Base-by-base conservation (phyloP, 2,797 vertebrate species). In the Cyclopterus lumpus region DNA sequence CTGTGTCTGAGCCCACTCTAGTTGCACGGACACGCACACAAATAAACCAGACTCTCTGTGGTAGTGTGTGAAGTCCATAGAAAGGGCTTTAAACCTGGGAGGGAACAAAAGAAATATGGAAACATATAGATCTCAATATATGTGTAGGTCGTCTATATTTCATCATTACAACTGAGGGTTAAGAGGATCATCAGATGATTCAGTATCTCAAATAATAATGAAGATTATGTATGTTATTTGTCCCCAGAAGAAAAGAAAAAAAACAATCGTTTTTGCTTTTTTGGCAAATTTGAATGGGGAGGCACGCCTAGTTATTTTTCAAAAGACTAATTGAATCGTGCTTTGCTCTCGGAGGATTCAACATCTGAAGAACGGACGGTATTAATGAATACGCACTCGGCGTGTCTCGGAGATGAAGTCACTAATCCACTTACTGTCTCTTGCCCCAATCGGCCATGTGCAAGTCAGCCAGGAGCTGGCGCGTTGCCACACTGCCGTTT, bases 21-120 rank as follows among this genome's bases (percentile, higher is more conserved):
- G 68, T 10, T 78, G 80, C 32, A 95, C 16, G 34, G 91, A 94
- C 42, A 95, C 90, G 20, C 91, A 92, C 65, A 95, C 72, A 69
- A 95, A 92, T 42, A 95, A 81, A 32, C 76, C 86, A 4, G 93
- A 94, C 81, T 93, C 92, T 67, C 80, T 89, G 85, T 95, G 93
- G 86, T 92, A 91, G 73, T 95, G 95, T 30, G 95, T 94, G 75
- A 95, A 95, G 83, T 95, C 93, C 2, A 96, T 46, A 12, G 89
- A 88, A 32, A 95, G 34, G 28, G 79, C 28, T 71, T 85, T 81
- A 71, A 84, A 90, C 82, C 95, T 95, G 81, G 36, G 12, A 76
- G 6, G 1, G 34, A 62, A 49, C n/a, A 42, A 20, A 20, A 42
- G 60, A 1, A 57, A 22, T 55, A 24, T 40, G 3, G 8, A 26